Base-by-base conservation (phyloP, 2,888 invertebrate species). In the Ophion ellenae region DNA sequence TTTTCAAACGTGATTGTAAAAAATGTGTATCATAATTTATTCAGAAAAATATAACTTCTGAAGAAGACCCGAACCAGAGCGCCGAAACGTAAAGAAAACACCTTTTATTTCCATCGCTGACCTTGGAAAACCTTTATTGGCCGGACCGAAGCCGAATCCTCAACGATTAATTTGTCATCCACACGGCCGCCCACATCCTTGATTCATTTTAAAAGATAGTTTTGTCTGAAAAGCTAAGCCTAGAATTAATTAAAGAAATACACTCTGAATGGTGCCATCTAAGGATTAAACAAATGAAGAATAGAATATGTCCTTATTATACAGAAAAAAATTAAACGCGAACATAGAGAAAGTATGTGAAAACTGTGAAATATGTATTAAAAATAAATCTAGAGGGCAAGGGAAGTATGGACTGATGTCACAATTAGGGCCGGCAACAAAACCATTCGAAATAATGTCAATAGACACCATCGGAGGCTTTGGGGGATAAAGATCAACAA, bases 381-480 rank as follows among this genome's bases (percentile, higher is more conserved):
- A 77, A n/a, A 81, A 81, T 24, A 83, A 86, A 69, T 78, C 77
- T 53, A 81, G 69, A 71, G 67, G 86, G 45, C 63, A 75, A 79
- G 9, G 17, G 36, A 75, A 83, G 36, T 79, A 71, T 47, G 84
- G 84, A 24, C 28, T 85, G 17, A 63, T 84, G 71, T 84, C 84
- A 53, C 63, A 84, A 47, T 70, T 84, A 36, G 75, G 84, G 14
- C 81, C 81, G 40, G 80, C 81, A 69, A 67, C 53, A 70, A 36
- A 74, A 53, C 74, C 84, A 67, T 82, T 77, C 66, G 74, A 84
- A 40, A 80, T 79, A 28, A 69, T 83, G 40, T 83, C 83, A 24
- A 71, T 83, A 40, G 79, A 83, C 59, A 83, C 80, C 59, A 73
- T 83, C 57, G 79, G 83, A 28, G 81, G 81, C 17, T 81, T 81